Evolutionary conservation across 2,797 vertebrate genomes (phyloP).

Genomic region (Kryptopterus vitreolus): DNA sequence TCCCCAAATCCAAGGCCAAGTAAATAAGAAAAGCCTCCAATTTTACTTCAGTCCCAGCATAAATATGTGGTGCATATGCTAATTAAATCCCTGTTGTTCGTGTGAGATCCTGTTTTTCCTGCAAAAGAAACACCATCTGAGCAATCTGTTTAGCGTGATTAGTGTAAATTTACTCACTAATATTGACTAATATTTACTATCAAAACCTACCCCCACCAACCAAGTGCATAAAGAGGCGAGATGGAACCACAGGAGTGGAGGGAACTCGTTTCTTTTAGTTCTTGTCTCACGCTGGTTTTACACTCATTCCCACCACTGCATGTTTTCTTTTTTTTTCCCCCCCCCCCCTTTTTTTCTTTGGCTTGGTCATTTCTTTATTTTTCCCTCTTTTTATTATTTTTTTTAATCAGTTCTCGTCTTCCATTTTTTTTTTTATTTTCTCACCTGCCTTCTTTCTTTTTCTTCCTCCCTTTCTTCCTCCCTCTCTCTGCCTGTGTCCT

Average conservation of each 20-base stretch:
- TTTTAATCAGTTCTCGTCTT: constrained; percentile 57
- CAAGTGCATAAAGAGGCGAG: background rate
- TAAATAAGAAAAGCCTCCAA: background rate
- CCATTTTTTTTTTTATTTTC: constrained; percentile 33
- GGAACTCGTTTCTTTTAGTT: no score
- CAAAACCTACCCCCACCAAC: no score
- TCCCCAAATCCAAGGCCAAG: background rate
- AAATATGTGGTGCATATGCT: background rate
- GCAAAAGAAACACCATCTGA: background rate
- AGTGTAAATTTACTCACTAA: background rate
- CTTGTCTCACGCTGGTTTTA: background rate
- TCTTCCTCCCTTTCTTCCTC: constrained; percentile 24
- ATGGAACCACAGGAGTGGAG: no score
- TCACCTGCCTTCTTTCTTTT: constrained; percentile 39
- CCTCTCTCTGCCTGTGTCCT: constrained; percentile 55
- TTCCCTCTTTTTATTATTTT: constrained; percentile 65
- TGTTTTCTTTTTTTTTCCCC: constrained; percentile 62
- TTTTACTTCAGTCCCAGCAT: background rate
- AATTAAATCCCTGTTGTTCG: background rate
- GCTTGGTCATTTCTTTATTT: constrained; percentile 31
- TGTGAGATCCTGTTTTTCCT: background rate
- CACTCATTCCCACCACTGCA: constrained; percentile 19
- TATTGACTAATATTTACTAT: no score
- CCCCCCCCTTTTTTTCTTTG: no score
- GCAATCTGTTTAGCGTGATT: background rate